Base-by-base conservation (phyloP, 2,888 invertebrate genomes). In the Epinotia brunnichana region DNA sequence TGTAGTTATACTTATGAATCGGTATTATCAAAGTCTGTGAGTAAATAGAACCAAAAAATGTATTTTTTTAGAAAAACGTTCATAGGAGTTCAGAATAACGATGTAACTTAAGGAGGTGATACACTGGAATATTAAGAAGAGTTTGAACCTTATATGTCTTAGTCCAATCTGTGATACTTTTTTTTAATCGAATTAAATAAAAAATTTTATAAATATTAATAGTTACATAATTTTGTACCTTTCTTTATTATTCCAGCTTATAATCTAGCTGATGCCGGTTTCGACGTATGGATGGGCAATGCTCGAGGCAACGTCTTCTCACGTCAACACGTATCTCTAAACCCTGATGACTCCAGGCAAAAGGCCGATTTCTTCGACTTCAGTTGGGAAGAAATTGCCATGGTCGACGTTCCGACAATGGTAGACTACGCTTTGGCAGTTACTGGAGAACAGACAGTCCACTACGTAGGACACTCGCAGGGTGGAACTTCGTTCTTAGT, bases 271-370 rank as follows among this genome's bases (percentile, higher is more conserved):
- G 94, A 95, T 75, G 83, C 87, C 51, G 94, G 95, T 15, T 95
- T 94, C 77, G 95, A 95, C 76, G 95, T 95, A 0, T 97, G 96
- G 96, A 84, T 97, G 85, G 95, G 95, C 0, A 97, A 96, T 83
- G 92, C 94, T 11, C 92, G 97, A 2, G 97, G 97, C n/a, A 96
- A 95, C 79, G 87, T 87, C 4, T 95, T 94, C 81, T 92, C 94
- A 2, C 85, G 89, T 2, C 57, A 60, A 24, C 78, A 78, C 71
- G 54, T 73, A 11, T 48, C 59, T 3, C 41, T 77, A 2, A 51
- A 78, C 62, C 74, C 77, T 9, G 74, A 78, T 56, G 29, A 60
- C 29, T n/a, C 1, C 3, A 17, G 39, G 1, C 39, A 77, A 29
- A 74, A 70, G 15, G 3, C 15, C 10, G 24, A 69, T 0, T 82